Conservation (phyloP, 2,797 vertebrate genomes). For the Pipistrellus pygmaeus region DNA sequence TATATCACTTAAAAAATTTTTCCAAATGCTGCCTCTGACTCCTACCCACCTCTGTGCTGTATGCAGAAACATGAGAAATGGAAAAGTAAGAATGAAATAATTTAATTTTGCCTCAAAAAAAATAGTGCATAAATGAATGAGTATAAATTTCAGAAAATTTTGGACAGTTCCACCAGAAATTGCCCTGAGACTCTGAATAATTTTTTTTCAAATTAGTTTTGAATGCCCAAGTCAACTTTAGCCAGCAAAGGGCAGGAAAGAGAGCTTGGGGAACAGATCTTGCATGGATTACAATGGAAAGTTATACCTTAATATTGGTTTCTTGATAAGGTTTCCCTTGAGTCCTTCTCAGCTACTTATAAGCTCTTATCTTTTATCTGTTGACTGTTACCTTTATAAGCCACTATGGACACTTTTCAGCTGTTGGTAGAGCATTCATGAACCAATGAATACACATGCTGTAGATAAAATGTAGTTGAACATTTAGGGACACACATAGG, state of each 20-base stretch:
- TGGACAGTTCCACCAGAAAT: constrained; percentile 21
- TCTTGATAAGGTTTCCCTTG: constrained; percentile 52
- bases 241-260: neutral
- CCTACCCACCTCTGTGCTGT: neutral
- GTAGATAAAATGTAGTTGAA: constrained; percentile 1
- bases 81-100: neutral
- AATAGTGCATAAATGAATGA: neutral
- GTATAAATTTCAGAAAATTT: constrained; percentile 28
- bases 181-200: neutral
- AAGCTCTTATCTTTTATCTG: constrained; percentile 48
- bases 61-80: neutral
- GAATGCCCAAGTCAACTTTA: constrained; percentile 11
- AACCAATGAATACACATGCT: neutral
- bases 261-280: neutral
- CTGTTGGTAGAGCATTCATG: neutral
- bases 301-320: constrained; percentile 53
- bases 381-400: constrained; percentile 30
- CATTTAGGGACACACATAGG: neutral
- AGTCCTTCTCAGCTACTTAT: neutral
- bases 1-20: neutral
- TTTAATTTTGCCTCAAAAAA: neutral
- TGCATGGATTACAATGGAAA: neutral
- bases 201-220: constrained; percentile 54
- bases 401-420: neutral
- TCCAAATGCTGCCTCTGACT: neutral